Evolutionary conservation across 2,888 invertebrate genomes (phyloP).

Genomic region (Caenorhabditis sinica): DNA sequence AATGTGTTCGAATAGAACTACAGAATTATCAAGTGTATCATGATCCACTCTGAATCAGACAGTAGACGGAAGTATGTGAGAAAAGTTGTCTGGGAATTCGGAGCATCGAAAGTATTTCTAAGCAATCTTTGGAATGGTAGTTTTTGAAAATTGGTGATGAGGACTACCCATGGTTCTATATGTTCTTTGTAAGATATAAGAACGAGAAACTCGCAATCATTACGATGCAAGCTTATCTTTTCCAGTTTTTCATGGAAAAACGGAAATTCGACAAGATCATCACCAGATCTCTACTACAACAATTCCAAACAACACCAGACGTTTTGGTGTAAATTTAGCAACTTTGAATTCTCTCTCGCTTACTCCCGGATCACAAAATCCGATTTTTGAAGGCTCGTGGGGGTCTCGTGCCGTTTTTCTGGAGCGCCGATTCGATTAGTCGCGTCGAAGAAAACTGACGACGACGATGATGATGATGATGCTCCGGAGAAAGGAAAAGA

Average conservation of each 20-base stretch:
- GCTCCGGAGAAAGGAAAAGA: not conserved
- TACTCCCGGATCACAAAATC: conserved; percentile 4
- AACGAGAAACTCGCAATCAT: no score
- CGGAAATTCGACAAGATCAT: no score
- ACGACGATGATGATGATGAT: conserved; percentile 3
- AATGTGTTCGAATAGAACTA: conserved; percentile 10
- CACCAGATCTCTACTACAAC: not conserved
- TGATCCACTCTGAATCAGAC: not conserved
- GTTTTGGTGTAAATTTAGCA: not conserved
- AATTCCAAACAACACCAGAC: not conserved
- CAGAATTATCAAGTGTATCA: not conserved
- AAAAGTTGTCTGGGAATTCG: no score
- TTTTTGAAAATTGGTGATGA: no score
- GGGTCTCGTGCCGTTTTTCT: conserved; percentile 15
- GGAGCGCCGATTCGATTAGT: conserved; percentile 31
- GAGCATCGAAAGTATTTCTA: no score
- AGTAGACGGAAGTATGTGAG: not conserved
- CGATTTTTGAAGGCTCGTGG: conserved; percentile 31
- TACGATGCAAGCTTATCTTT: no score
- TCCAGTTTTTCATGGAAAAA: no score
- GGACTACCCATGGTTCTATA: no score
- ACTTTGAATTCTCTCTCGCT: conserved; percentile 1
- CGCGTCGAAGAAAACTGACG: conserved; percentile 1
- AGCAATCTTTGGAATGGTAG: no score
- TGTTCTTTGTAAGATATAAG: no score